phyloP scores from a whole-genome alignment of 2,797 vertebrate genomes.

The Scleropages formosus region DNA sequence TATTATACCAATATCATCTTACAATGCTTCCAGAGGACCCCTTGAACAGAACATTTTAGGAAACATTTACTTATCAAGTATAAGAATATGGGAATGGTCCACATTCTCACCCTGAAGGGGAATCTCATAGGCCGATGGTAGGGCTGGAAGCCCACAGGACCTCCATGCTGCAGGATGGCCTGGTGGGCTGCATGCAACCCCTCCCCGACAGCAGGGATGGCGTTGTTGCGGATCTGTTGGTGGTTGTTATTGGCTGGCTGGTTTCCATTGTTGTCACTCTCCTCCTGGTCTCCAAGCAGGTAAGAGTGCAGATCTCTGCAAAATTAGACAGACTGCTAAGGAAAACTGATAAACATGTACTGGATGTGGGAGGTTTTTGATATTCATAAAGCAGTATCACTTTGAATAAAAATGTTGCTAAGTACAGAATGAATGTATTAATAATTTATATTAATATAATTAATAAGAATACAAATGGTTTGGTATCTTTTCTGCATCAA shows the following conservation, averaged over 20 bases:
- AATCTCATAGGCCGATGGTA: conserved; percentile 92
- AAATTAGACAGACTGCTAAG: background rate
- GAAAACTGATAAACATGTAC: background rate
- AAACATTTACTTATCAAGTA: no score
- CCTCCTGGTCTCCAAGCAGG: conserved; percentile 94
- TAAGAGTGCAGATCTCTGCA: conserved; percentile 95
- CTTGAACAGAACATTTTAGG: no score
- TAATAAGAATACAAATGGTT: background rate
- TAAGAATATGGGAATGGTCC: no score
- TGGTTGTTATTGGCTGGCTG: conserved; percentile 89
- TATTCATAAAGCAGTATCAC: conserved; percentile 1
- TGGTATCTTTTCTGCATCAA: background rate
- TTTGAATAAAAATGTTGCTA: background rate
- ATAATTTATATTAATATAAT: background rate
- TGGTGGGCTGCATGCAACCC: conserved; percentile 96
- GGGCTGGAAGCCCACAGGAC: conserved; percentile 96
- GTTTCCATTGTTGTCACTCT: conserved; percentile 86
- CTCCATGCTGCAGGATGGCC: conserved; percentile 96
- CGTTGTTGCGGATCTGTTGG: conserved; percentile 88
- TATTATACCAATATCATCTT: no score
- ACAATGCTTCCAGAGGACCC: no score
- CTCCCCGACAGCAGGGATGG: conserved; percentile 87
- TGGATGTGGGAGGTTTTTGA: background rate
- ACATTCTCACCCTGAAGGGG: conserved; percentile 80
- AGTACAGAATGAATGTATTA: background rate